A percentile compares a stretch with the other conserved stretches of the same genome.
These are phyloP conservation scores for Takifugu flavidus DNA, from an alignment of 2,113 vertebrate genomes.

Conservation along the genomic window DNA sequence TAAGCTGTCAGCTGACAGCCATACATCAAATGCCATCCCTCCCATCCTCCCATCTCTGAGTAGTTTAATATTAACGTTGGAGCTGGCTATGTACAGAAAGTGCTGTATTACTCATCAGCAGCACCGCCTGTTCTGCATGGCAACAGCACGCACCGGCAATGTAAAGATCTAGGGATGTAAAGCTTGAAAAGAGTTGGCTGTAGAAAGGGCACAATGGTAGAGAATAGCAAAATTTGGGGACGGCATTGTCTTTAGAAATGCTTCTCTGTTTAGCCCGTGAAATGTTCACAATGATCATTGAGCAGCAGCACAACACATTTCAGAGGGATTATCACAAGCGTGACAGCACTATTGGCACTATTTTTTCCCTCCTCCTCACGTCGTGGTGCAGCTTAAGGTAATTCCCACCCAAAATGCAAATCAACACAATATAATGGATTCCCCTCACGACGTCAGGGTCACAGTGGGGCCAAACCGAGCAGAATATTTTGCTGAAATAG, in stretches of 20 bases:
- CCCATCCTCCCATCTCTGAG: conserved; percentile 4
- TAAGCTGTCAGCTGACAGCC: conserved; percentile 38
- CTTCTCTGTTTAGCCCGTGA: no score
- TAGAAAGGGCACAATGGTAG: background rate
- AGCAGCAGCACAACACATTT: no score
- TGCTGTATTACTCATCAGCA: conserved; percentile 53
- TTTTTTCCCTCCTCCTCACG: conserved; percentile 11
- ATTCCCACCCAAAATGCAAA: conserved; percentile 20
- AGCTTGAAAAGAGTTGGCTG: background rate
- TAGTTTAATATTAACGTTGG: conserved; percentile 63
- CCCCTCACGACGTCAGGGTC: background rate
- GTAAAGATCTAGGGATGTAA: conserved; percentile 21
- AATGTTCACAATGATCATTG: no score
- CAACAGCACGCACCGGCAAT: conserved; percentile 53
- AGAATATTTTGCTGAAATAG: background rate
- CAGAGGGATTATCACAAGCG: no score
- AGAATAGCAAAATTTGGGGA: conserved; percentile 1
- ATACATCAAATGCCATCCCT: conserved; percentile 33
- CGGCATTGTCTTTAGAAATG: background rate
- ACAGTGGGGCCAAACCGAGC: background rate
- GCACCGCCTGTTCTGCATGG: conserved; percentile 56
- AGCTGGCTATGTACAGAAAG: conserved; percentile 56
- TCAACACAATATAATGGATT: conserved; percentile 15
- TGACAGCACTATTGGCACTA: conserved; percentile 22
- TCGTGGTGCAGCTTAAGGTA: conserved; percentile 9